A percentile compares a stretch with the other conserved stretches of the same genome.
Conservation (phyloP, 1,140 invertebrate species). For the Eriosoma lanigerum region DNA sequence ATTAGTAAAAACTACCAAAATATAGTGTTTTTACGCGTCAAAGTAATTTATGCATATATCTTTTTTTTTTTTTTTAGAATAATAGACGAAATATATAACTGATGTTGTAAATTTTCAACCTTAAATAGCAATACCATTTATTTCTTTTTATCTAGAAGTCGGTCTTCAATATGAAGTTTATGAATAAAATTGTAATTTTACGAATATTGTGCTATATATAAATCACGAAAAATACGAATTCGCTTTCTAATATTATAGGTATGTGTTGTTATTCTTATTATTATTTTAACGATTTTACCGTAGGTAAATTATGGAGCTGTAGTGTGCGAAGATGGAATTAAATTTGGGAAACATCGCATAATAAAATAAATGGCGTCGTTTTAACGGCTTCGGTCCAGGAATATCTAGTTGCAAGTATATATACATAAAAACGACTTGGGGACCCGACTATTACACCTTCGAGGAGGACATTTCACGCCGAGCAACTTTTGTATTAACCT, state of each 20-base stretch:
- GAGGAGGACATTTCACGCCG: slow-evolving; percentile 10
- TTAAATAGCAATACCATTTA: too few relatives aligned
- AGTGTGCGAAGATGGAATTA: not conserved
- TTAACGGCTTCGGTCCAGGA: slow-evolving; percentile 9
- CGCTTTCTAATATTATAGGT: too few relatives aligned
- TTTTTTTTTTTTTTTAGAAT: not conserved
- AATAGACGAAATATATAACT: not conserved
- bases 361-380: slow-evolving; percentile 9
- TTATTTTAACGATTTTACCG: not conserved
- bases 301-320: not conserved
- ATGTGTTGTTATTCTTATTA: too few relatives aligned
- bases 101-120: not conserved
- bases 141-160: too few relatives aligned
- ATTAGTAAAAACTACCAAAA: too few relatives aligned
- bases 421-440: slow-evolving; percentile 20
- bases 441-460: not conserved
- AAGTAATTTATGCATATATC: too few relatives aligned
- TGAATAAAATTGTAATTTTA: too few relatives aligned
- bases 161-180: too few relatives aligned
- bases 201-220: too few relatives aligned
- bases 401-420: not conserved
- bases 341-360: not conserved
- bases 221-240: too few relatives aligned
- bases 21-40: too few relatives aligned
- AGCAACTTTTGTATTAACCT: slow-evolving; percentile 38